Conservation (phyloP, 1,140 invertebrate species). For the Pogonomyrmex barbatus region DNA sequence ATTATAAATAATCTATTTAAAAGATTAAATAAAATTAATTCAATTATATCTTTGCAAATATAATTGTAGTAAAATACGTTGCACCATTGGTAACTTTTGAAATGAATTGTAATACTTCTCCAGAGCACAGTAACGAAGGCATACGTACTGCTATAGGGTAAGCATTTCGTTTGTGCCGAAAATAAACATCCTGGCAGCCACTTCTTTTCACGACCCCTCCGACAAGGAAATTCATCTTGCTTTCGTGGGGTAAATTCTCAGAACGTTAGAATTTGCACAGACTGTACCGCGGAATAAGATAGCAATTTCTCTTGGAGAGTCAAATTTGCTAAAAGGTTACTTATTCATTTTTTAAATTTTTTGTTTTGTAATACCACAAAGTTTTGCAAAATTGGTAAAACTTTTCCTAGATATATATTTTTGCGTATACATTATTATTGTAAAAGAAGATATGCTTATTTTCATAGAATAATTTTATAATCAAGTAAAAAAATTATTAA, state of each 20-base stretch:
- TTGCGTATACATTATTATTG: not conserved
- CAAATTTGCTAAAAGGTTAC: not conserved
- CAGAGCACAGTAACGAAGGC: constrained; percentile 50
- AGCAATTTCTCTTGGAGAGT: constrained; percentile 5
- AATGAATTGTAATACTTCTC: constrained; percentile 21
- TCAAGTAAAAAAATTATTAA: not conserved
- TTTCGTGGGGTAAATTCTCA: constrained; percentile 1
- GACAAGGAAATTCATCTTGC: constrained; percentile 21
- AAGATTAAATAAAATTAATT: not conserved
- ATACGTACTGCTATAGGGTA: not conserved
- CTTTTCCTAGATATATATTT: not conserved
- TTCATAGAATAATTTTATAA: not conserved
- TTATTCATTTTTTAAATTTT: not conserved
- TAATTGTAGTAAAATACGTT: not conserved
- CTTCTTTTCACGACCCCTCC: constrained; percentile 60
- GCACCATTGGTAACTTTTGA: constrained; percentile 4
- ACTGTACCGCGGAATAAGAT: not conserved
- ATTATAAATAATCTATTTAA: not conserved
- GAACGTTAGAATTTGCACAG: constrained; percentile 44
- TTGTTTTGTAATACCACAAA: not conserved
- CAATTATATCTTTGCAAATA: not conserved
- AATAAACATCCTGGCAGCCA: constrained; percentile 66
- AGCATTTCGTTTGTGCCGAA: constrained; percentile 54
- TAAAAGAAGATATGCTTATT: not conserved
- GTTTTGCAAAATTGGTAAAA: not conserved